A percentile compares a stretch with the other conserved stretches of the same genome.
Evolutionary conservation across 1,140 invertebrate species (phyloP).

Genomic region (Pseudomyrmex dendroicus): DNA sequence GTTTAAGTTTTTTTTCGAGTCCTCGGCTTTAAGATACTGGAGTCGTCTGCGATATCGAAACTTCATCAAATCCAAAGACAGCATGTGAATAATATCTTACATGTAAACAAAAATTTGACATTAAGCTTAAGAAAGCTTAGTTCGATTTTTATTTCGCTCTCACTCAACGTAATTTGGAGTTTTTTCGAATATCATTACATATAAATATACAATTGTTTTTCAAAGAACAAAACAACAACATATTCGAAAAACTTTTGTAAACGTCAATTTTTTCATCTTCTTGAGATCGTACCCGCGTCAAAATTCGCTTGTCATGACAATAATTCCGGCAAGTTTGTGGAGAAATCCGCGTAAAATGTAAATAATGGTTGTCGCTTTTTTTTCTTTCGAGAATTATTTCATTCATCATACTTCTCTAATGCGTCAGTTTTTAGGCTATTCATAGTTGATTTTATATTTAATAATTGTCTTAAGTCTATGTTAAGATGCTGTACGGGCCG

Average conservation of each 20-base stretch:
- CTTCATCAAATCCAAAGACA: no score
- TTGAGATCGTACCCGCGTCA: not conserved
- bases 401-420: constrained; percentile 11
- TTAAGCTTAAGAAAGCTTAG: not conserved
- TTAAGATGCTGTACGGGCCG: no score
- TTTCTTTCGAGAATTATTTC: constrained; percentile 34
- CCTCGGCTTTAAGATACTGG: no score
- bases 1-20: no score
- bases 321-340: constrained; percentile 5
- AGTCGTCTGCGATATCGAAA: no score
- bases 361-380: constrained; percentile 27
- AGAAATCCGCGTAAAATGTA: constrained; percentile 20
- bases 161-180: not conserved
- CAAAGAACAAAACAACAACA: not conserved
- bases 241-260: constrained; percentile 15
- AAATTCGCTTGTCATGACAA: constrained; percentile 29
- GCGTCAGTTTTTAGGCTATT: constrained; percentile 13
- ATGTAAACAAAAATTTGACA: constrained; percentile 4
- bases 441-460: no score
- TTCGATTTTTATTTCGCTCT: not conserved
- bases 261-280: not conserved
- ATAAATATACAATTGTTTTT: not conserved
- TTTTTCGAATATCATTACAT: not conserved
- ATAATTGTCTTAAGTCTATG: no score
- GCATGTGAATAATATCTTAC: not conserved